Evolutionary conservation across 2,113 vertebrate genomes (phyloP), one percentile per base, ranked within the genome.

Genomic region (Piprites chloris): DNA sequence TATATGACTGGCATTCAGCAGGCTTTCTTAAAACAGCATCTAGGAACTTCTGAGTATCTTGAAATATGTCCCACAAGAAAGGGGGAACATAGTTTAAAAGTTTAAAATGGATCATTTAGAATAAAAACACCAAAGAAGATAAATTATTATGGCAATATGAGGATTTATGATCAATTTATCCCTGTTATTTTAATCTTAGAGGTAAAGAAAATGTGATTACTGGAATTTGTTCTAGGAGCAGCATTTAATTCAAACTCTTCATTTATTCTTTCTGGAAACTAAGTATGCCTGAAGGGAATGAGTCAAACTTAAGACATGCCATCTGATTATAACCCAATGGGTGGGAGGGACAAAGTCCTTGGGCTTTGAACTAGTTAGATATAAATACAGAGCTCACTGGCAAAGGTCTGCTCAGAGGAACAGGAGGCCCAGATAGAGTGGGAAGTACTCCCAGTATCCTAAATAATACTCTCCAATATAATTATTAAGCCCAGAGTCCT

Each of bases 311-410:
- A 89, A 95, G 93, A 91, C 62, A 33, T 53, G 84, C 80, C 49
- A 59, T 65, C 78, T 88, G 75, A 94, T 89, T 93, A 74, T 72
- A 97, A 80, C 67, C 85, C 89, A 65, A 6, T 49, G 66, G 49
- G 37, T 73, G 69, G 73, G 69, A 95, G 66, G 90, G 87, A 90
- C 89, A 87, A 80, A 95, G 94, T 96, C 95, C 93, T 90, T 82
- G 53, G 76, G 89, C 75, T 91, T 76, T 93, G 58, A 93, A 52
- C 73, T 65, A 28, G 44, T 79, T 88, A 77, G 75, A 56, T 92
- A 74, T 65, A 96, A 96, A 94, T 58, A 61, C 75, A 91, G 89
- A 92, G n/a, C 56, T 58, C 55, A 14, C n/a, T 93, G 50, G 33
- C 62, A 84, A 61, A 92, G 58, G 27, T 81, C 85, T 73, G 10